A percentile compares a stretch with the other conserved stretches of the same genome.
Conservation (phyloP, 2,113 vertebrate genomes). For the Apteryx owenii region DNA sequence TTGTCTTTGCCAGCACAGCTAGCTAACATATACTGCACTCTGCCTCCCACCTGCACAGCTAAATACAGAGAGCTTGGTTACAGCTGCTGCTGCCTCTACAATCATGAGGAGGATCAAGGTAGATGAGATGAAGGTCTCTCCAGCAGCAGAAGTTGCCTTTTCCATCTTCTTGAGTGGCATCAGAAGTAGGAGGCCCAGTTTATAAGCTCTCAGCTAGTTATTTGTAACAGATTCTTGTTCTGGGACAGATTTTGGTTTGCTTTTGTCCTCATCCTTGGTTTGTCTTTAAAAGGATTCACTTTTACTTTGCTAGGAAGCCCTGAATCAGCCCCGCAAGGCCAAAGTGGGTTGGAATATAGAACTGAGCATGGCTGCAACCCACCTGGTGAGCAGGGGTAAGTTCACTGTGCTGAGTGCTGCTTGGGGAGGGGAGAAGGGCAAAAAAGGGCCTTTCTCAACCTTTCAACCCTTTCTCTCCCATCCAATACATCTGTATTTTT, state of each 20-base stretch:
- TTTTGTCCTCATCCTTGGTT: not conserved
- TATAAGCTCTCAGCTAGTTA: not conserved
- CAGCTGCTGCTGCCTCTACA: fast-evolving
- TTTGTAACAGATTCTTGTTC: not conserved
- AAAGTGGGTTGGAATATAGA: not conserved
- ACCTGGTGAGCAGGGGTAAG: fast-evolving
- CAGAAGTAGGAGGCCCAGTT: not conserved
- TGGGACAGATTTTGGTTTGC: not conserved
- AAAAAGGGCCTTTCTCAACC: not conserved
- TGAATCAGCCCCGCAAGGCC: not conserved
- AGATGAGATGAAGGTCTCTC: not conserved
- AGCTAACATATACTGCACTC: not conserved
- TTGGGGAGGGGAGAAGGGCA: not conserved
- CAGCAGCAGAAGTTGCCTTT: not conserved
- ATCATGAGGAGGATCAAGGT: not conserved
- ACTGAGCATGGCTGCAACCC: not conserved
- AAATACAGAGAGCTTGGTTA: not conserved
- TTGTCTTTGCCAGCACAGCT: not conserved
- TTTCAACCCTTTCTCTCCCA: not conserved
- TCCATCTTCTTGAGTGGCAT: not conserved
- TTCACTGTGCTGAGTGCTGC: not conserved
- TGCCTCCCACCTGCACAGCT: not conserved
- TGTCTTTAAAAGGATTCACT: not conserved
- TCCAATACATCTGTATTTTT: not conserved
- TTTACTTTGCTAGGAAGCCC: not conserved